phyloP scores from a whole-genome alignment of 1,140 invertebrate species.

The Drosophila nebulosa region DNA sequence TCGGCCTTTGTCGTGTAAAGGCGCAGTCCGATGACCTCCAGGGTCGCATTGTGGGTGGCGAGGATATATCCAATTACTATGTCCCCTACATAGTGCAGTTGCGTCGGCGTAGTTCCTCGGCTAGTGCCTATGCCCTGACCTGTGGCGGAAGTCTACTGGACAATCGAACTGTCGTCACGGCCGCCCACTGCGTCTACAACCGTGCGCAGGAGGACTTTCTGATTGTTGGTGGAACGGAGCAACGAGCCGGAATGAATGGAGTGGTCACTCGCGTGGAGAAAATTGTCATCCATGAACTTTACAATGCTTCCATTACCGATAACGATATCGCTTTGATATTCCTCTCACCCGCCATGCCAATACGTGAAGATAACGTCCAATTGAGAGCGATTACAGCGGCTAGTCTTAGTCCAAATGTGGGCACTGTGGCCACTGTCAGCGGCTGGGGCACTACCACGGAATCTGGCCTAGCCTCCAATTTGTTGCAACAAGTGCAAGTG shows the following conservation, averaged over 20 bases:
- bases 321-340: slow-evolving; percentile 67
- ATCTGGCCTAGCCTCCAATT: slow-evolving; percentile 33
- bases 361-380: slow-evolving; percentile 3
- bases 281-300: slow-evolving; percentile 50
- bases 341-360: slow-evolving; percentile 36
- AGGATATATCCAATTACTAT: slow-evolving; percentile 9
- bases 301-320: slow-evolving; percentile 56
- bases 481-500: slow-evolving; percentile 49
- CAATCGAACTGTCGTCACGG: slow-evolving; percentile 81
- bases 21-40: neutral
- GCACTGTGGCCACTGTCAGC: slow-evolving; percentile 40
- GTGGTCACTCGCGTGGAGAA: slow-evolving; percentile 46
- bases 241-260: slow-evolving; percentile 47
- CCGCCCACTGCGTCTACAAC: slow-evolving; percentile 82
- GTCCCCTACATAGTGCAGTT: slow-evolving; percentile 61
- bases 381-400: slow-evolving; percentile 43
- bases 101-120: slow-evolving; percentile 27
- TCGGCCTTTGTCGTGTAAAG: neutral
- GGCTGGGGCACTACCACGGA: slow-evolving; percentile 65
- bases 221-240: slow-evolving; percentile 53
- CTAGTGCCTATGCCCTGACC: slow-evolving; percentile 39
- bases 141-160: slow-evolving; percentile 40
- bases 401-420: slow-evolving; percentile 12
- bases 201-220: slow-evolving; percentile 41
- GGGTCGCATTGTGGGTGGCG: slow-evolving; percentile 61